Evolutionary conservation across 1,140 invertebrate genomes (phyloP), one percentile per base, ranked within the genome.

Genomic region (Phthorimaea operculella): DNA sequence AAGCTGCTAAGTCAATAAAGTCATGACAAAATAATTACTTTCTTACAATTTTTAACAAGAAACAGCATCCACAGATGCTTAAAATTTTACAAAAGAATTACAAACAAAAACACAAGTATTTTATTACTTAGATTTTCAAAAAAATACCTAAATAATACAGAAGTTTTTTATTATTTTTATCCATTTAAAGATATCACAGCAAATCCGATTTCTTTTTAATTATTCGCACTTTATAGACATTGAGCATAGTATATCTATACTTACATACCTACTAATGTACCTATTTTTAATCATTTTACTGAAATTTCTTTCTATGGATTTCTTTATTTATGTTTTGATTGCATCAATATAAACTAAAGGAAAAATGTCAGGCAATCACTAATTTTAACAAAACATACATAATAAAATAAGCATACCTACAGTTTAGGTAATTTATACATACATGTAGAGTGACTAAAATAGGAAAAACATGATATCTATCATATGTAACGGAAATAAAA

Each of bases 301-400:
- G 36, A 39, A 39, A 39, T 39, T 39, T 39, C 36, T 39, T 39
- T 39, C n/a, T n/a, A 39, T 39, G 36, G 36, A 39, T 39, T 39
- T n/a, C 2, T 4, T 39, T 12, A 39, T 9, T 39, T 9, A 12
- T n/a, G n/a, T n/a, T n/a, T 5, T 10, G 8, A 12, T 39, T 10
- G 10, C 10, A n/a, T 39, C 10, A 10, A 12, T 39, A 39, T 39
- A n/a, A 39, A 39, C 6, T 2, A 4, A n/a, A 39, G 36, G 1
- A 39, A 12, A 39, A 3, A 39, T 4, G n/a, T 39, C 2, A 39
- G 3, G n/a, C 3, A 9, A 39, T 39, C 10, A 3, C 36, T 28
- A 4, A 28, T 9, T 39, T 39, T 12, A 39, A 39, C n/a, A 39
- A 10, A 39, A 39, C 10, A 39, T 5, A 39, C 2, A n/a, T 39